phyloP scores from a whole-genome alignment of 1,140 invertebrate genomes.

The Lasaia peninsularis region DNA sequence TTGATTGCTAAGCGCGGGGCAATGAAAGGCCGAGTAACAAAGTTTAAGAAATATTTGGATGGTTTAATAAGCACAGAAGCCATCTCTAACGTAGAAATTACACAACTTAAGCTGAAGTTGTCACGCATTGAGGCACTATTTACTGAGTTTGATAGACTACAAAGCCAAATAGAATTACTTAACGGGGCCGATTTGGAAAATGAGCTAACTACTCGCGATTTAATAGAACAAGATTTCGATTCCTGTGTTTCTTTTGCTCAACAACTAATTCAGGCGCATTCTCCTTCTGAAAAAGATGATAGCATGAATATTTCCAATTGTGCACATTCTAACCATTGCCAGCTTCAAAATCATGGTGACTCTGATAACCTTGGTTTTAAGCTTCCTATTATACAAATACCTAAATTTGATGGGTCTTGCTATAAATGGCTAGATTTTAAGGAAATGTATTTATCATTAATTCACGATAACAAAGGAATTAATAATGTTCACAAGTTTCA shows the following conservation, averaged over 20 bases:
- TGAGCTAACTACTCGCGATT: constrained; percentile 25
- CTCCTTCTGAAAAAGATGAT: constrained; percentile 11
- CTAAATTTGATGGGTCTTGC: constrained; percentile 39
- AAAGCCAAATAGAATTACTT: constrained; percentile 34
- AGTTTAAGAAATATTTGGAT: constrained; percentile 23
- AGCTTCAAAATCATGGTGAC: background rate
- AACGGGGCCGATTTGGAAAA: constrained; percentile 19
- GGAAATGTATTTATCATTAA: constrained; percentile 39
- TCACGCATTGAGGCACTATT: background rate
- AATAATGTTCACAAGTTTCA: constrained; percentile 43
- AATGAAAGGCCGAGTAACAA: constrained; percentile 14
- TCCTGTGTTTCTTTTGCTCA: constrained; percentile 22
- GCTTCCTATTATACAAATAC: constrained; percentile 39
- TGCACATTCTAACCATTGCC: constrained; percentile 5
- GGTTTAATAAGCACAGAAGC: background rate
- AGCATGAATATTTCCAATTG: constrained; percentile 18
- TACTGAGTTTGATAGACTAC: constrained; percentile 27
- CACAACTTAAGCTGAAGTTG: constrained; percentile 18
- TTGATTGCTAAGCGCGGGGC: background rate
- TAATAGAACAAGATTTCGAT: constrained; percentile 28
- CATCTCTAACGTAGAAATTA: constrained; percentile 16
- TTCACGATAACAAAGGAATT: constrained; percentile 38
- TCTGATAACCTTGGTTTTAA: constrained; percentile 20
- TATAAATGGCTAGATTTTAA: constrained; percentile 47
- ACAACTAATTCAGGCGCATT: constrained; percentile 13